These are phyloP conservation scores for Chironomus tepperi DNA, from an alignment of 1,140 invertebrate genomes.

Conservation along the genomic window DNA sequence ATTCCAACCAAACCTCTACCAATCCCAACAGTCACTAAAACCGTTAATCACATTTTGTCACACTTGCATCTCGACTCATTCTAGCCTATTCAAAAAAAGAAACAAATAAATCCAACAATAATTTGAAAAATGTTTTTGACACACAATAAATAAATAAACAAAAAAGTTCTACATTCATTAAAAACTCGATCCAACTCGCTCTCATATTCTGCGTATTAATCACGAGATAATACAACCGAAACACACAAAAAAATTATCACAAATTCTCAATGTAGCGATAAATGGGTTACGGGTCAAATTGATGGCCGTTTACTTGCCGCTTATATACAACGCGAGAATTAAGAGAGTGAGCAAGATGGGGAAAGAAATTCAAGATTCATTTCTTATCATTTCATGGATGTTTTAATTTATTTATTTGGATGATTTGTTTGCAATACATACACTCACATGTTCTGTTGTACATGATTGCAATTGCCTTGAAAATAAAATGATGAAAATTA, in stretches of 20 bases:
- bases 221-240: background rate
- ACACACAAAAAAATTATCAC: slow-evolving; percentile 13
- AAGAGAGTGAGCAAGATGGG: background rate
- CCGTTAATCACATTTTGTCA: background rate
- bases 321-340: background rate
- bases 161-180: background rate
- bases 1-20: too few relatives aligned
- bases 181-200: background rate
- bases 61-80: background rate
- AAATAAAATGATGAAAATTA: background rate
- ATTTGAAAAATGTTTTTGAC: background rate
- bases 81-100: background rate
- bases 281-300: slow-evolving; percentile 21
- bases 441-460: background rate
- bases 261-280: slow-evolving; percentile 21
- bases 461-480: background rate
- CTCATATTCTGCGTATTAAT: background rate
- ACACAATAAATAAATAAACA: slow-evolving; percentile 4
- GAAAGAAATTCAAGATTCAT: background rate
- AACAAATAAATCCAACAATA: too few relatives aligned
- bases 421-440: background rate
- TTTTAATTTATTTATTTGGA: slow-evolving; percentile 15
- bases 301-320: background rate
- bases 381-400: slow-evolving; percentile 13
- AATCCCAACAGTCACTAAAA: background rate